Base-by-base conservation (phyloP, 2,113 vertebrate genomes). In the Isichthys henryi region DNA sequence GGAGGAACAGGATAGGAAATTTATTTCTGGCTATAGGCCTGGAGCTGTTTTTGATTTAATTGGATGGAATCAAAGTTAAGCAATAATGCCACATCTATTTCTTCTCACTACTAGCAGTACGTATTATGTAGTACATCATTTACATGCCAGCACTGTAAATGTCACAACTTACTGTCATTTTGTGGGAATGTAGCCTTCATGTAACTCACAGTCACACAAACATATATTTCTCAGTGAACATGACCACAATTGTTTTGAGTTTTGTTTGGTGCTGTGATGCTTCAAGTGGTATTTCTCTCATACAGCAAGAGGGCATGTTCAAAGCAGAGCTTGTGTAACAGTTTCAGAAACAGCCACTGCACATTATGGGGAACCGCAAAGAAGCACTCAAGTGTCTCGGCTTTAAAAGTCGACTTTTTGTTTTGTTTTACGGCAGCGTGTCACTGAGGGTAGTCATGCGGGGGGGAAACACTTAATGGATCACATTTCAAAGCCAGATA, bases 401-500 rank as follows among this genome's bases (percentile, higher is more conserved):
- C 39, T 82, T 83, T 49, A 87, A 43, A 87, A 86, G 80, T 45
- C 3, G 43, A 66, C 52, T 56, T 89, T 90, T 88, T 88, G 91
- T 92, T 90, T 85, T 74, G 88, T 90, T 88, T 90, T 88, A 90
- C 50, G 35, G 91, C 11, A 53, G 53, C 21, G 58, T 87, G 83
- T 91, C 87, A 88, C 88, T 91, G 86, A 90, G 45, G 9, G 43
- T 74, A 89, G 53, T 53, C 39, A 43, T 77, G 49, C 39, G 66
- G 43, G 50, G 43, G 39, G n/a, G 31, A 5, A 45, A 10, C 39
- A 56, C 88, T 77, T 74, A 90, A 91, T 86, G 88, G 62, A 90
- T 90, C 93, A 92, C 39, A 93, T 96, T 96, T 95, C 95, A 96
- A 95, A 95, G 93, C 88, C 50, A 21, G 27, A 87, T 88, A 70